Conservation (phyloP, 1,140 invertebrate genomes). For the Anastrepha ludens region DNA sequence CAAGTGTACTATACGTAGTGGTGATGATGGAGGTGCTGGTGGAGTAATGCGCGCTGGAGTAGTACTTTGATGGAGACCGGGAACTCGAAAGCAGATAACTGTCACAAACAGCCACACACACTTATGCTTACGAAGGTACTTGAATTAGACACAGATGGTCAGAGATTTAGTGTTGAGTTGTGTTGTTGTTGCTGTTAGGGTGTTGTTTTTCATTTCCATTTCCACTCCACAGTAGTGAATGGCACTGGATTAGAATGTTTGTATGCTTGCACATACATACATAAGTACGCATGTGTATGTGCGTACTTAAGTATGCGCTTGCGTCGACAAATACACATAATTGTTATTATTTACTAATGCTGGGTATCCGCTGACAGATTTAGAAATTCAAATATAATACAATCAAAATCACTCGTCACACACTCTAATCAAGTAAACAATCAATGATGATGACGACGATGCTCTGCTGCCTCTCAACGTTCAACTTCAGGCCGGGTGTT, state of each 20-base stretch:
- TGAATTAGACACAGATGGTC: conserved; percentile 49
- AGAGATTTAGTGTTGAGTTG: conserved; percentile 32
- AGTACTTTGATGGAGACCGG: conserved; percentile 42
- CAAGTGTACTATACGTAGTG: neutral
- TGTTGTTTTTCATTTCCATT: conserved; percentile 16
- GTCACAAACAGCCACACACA: conserved; percentile 14
- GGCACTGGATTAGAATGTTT: neutral
- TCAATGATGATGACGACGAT: conserved; percentile 12
- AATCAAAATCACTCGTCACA: conserved; percentile 51
- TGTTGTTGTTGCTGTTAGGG: neutral
- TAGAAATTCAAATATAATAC: conserved; percentile 48
- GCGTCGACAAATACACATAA: conserved; percentile 36
- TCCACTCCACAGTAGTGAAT: neutral
- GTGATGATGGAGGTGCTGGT: neutral
- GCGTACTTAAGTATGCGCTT: neutral
- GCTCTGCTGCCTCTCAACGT: neutral
- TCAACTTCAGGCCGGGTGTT: neutral
- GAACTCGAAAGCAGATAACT: conserved; percentile 44
- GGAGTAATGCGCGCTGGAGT: conserved; percentile 26
- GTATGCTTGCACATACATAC: neutral
- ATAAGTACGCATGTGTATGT: neutral
- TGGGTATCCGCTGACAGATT: conserved; percentile 51
- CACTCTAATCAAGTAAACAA: conserved; percentile 50
- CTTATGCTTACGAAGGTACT: neutral
- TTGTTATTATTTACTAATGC: conserved; percentile 52